Evolutionary conservation across 2,113 vertebrate genomes (phyloP).

Genomic region (Epinephelus lanceolatus): DNA sequence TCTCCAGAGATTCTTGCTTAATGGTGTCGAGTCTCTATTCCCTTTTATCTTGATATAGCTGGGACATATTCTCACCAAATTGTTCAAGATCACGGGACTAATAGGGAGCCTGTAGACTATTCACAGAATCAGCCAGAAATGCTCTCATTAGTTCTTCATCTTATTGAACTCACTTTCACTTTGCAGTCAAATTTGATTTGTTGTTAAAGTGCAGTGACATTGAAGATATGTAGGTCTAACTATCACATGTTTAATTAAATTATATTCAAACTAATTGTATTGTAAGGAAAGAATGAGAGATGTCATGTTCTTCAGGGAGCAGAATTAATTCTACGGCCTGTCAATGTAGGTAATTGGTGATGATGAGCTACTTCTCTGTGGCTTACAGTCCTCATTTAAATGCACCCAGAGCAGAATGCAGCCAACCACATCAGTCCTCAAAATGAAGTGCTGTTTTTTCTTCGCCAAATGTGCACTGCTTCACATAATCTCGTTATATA

Average conservation of each 20-base stretch:
- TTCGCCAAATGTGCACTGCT: background rate
- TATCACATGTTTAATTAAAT: constrained; percentile 14
- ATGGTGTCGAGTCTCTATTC: constrained; percentile 29
- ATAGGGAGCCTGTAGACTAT: constrained; percentile 22
- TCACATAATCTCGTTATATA: constrained; percentile 9
- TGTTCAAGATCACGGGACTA: constrained; percentile 25
- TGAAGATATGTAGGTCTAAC: constrained; percentile 21
- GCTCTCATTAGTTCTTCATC: constrained; percentile 31
- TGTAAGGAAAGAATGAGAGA: constrained; percentile 28
- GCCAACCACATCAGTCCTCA: constrained; percentile 4
- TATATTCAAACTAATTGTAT: constrained; percentile 39
- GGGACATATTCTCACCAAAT: constrained; percentile 31
- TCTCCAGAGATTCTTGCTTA: constrained; percentile 39
- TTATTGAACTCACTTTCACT: constrained; percentile 17
- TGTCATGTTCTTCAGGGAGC: constrained; percentile 13
- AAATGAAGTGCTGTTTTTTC: background rate
- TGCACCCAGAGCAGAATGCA: constrained; percentile 10
- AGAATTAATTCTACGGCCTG: constrained; percentile 25
- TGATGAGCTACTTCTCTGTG: constrained; percentile 40
- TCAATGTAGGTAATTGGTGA: constrained; percentile 34
- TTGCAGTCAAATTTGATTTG: constrained; percentile 31
- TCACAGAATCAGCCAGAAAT: constrained; percentile 18
- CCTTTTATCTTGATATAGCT: constrained; percentile 21
- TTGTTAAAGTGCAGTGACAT: constrained; percentile 9
- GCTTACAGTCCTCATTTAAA: constrained; percentile 27